Evolutionary conservation across 2,888 invertebrate species (phyloP).

Genomic region (Drosophila eohydei): DNA sequence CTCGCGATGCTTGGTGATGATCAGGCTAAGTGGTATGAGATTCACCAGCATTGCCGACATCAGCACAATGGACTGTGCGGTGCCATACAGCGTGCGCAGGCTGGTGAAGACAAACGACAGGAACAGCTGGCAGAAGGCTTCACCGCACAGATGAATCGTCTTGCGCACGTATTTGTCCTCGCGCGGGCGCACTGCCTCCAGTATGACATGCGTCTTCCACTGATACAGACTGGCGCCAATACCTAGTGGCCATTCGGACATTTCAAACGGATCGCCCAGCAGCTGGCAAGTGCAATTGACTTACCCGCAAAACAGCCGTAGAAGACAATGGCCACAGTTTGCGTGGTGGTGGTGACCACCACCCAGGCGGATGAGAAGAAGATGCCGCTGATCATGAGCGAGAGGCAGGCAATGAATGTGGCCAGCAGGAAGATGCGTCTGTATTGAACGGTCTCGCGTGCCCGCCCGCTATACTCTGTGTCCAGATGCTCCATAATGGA

Average conservation of each 20-base stretch:
- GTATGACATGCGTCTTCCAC: constrained; percentile 83
- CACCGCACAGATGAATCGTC: constrained; percentile 84
- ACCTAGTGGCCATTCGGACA: constrained; percentile 62
- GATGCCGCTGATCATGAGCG: constrained; percentile 83
- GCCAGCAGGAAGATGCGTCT: constrained; percentile 82
- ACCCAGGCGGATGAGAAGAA: constrained; percentile 85
- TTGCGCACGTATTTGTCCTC: constrained; percentile 84
- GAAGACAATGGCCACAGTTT: constrained; percentile 83
- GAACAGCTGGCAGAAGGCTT: constrained; percentile 84
- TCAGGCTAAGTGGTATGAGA: constrained; percentile 83
- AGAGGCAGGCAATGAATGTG: constrained; percentile 81
- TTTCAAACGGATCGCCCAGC: background rate
- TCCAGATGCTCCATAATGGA: constrained; percentile 83
- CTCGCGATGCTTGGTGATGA: constrained; percentile 83
- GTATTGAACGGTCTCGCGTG: constrained; percentile 79
- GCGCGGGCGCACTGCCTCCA: constrained; percentile 84
- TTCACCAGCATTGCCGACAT: constrained; percentile 84
- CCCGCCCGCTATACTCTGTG: constrained; percentile 81
- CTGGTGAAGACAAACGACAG: constrained; percentile 84
- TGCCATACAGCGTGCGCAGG: constrained; percentile 83
- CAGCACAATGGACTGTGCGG: constrained; percentile 83
- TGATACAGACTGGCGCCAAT: constrained; percentile 83
- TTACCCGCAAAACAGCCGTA: constrained; percentile 84
- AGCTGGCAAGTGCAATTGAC: background rate
- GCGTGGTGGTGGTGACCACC: constrained; percentile 82